These are phyloP conservation scores for Lordiphosa mommai DNA, from an alignment of 1,140 invertebrate genomes.

Conservation along the genomic window DNA sequence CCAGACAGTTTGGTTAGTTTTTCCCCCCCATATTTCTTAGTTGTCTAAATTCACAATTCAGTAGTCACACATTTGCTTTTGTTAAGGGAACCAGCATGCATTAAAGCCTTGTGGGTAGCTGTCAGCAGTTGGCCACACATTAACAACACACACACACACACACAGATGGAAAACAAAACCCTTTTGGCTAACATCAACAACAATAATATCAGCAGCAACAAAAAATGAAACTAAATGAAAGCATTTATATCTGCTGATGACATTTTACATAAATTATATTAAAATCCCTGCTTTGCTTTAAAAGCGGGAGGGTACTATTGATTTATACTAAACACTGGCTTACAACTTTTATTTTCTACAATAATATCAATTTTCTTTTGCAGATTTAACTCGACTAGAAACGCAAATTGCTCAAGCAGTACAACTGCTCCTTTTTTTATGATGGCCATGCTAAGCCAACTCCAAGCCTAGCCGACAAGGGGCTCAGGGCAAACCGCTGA, in stretches of 20 bases:
- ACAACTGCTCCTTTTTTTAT: too few species aligned
- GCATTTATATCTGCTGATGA: conserved; percentile 42
- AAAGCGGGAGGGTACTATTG: too few species aligned
- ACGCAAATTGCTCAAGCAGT: too few species aligned
- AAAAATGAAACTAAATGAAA: conserved; percentile 21
- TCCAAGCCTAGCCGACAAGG: too few species aligned
- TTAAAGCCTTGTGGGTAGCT: conserved; percentile 42
- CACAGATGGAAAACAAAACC: conserved; percentile 7
- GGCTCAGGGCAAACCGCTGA: neutral
- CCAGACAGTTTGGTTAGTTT: conserved; percentile 13
- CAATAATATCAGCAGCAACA: conserved; percentile 43
- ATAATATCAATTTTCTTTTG: conserved; percentile 4
- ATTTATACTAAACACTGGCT: too few species aligned
- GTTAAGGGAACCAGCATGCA: conserved; percentile 42
- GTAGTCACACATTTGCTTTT: conserved; percentile 45
- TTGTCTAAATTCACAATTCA: conserved; percentile 20
- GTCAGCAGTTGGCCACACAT: conserved; percentile 49
- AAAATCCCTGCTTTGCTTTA: too few species aligned
- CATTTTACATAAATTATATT: conserved; percentile 33
- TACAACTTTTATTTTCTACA: neutral
- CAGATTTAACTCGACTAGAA: neutral
- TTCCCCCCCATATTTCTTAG: neutral
- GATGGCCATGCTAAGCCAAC: neutral
- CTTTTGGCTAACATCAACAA: conserved; percentile 38
- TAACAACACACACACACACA: conserved; percentile 16